Evolutionary conservation across 2,113 vertebrate genomes (phyloP).

Genomic region (Myotis lucifugus): DNA sequence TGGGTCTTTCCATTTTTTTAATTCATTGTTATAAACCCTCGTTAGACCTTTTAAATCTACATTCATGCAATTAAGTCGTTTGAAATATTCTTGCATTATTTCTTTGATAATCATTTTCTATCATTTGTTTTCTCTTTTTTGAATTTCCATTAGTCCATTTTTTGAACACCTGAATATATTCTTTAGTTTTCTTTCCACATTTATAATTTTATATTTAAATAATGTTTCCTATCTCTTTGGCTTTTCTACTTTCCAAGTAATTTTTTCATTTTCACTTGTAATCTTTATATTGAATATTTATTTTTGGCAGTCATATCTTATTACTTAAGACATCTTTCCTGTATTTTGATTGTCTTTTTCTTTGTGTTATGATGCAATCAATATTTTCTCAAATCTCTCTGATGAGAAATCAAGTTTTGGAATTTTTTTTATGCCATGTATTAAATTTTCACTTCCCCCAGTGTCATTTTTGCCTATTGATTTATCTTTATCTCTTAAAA

Average conservation of each 20-base stretch:
- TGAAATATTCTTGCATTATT: neutral
- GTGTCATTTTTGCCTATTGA: neutral
- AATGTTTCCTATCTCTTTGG: neutral
- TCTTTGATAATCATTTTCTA: conserved; percentile 3
- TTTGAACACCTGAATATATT: neutral
- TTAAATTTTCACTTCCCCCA: conserved; percentile 25
- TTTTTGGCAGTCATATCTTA: neutral
- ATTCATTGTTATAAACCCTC: neutral
- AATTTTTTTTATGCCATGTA: neutral
- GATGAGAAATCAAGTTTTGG: neutral
- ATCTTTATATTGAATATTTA: neutral
- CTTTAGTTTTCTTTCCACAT: neutral
- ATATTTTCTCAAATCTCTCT: neutral
- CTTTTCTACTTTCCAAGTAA: neutral
- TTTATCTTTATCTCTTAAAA: neutral
- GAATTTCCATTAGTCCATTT: neutral
- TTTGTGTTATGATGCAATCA: neutral
- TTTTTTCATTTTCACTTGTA: conserved; percentile 14
- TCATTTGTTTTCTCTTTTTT: neutral
- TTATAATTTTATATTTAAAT: conserved; percentile 6
- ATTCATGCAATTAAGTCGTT: neutral
- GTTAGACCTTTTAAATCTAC: neutral
- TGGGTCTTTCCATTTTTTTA: neutral
- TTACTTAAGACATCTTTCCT: neutral
- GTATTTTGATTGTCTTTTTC: neutral